phyloP scores from a whole-genome alignment of 1,140 invertebrate genomes.

The Plutomurus gul region DNA sequence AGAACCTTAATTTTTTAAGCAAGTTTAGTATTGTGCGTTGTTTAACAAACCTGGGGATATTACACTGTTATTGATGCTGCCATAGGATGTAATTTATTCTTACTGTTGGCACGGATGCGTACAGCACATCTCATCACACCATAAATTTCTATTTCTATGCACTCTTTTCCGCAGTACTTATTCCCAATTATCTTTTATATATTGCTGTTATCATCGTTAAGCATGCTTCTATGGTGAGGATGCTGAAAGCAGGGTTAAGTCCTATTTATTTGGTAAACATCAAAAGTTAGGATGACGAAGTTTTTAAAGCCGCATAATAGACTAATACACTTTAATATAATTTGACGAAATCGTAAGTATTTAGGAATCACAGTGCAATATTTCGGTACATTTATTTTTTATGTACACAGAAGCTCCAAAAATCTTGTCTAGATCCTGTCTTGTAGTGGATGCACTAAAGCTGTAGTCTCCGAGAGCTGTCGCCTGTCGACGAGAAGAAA shows the following conservation, averaged over 20 bases:
- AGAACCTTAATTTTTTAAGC: not conserved
- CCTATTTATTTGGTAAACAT: not conserved
- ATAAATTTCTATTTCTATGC: not conserved
- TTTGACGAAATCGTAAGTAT: too few relatives aligned
- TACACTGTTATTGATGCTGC: not conserved
- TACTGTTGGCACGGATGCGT: not conserved
- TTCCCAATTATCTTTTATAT: conserved; percentile 17
- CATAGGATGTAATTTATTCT: conserved; percentile 3
- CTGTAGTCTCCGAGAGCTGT: too few relatives aligned
- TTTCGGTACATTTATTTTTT: too few relatives aligned
- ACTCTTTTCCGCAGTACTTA: conserved; percentile 6
- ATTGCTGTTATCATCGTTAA: not conserved
- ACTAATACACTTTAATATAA: too few relatives aligned
- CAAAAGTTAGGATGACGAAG: not conserved
- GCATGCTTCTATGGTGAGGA: not conserved
- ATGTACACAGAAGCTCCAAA: too few relatives aligned
- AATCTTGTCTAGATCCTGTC: too few relatives aligned
- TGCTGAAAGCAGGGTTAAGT: not conserved
- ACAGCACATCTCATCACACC: conserved; percentile 13
- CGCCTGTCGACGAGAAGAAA: not conserved
- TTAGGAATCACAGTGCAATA: too few relatives aligned
- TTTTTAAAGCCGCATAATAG: too few relatives aligned
- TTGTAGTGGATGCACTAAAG: too few relatives aligned
- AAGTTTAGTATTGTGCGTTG: not conserved
- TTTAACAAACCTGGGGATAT: not conserved